Percentiles rank a stretch among this genome's conserved stretches.
Evolutionary conservation across 2,797 vertebrate genomes (phyloP).

Genomic region (Lates japonicus): DNA sequence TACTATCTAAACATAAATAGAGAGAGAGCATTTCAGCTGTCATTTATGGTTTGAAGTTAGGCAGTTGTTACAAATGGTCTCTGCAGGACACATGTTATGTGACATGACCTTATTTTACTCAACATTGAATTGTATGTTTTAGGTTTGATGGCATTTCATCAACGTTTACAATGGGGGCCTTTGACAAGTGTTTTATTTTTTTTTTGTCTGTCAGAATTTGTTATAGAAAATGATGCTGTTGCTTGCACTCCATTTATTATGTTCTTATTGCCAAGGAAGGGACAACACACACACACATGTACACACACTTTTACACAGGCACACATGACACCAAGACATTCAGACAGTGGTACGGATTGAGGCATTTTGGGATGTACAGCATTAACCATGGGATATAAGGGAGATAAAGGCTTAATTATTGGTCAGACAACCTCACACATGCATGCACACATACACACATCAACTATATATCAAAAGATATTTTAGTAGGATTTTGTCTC

Average conservation of each 20-base stretch:
- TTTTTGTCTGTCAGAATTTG: conserved; percentile 72
- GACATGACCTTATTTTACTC: conserved; percentile 46
- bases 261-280: conserved; percentile 82
- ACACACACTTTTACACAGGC: conserved; percentile 20
- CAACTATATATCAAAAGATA: conserved; percentile 79
- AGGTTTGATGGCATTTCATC: conserved; percentile 76
- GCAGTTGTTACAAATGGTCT: conserved; percentile 18
- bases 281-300: conserved; percentile 58
- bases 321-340: conserved; percentile 47
- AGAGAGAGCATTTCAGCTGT: conserved; percentile 15
- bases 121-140: conserved; percentile 52
- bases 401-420: conserved; percentile 70
- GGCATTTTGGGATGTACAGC: conserved; percentile 76
- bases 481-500: conserved; percentile 77
- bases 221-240: conserved; percentile 70
- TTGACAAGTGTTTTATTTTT: conserved; percentile 72
- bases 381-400: conserved; percentile 68
- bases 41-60: conserved; percentile 3
- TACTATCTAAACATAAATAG: not conserved
- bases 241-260: conserved; percentile 81
- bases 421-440: conserved; percentile 57
- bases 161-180: conserved; percentile 79
- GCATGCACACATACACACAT: conserved; percentile 43
- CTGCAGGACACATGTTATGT: conserved; percentile 34
- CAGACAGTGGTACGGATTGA: conserved; percentile 65